These are phyloP conservation scores for Conomelus anceps DNA, from an alignment of 2,888 invertebrate species.

Conservation along the genomic window DNA sequence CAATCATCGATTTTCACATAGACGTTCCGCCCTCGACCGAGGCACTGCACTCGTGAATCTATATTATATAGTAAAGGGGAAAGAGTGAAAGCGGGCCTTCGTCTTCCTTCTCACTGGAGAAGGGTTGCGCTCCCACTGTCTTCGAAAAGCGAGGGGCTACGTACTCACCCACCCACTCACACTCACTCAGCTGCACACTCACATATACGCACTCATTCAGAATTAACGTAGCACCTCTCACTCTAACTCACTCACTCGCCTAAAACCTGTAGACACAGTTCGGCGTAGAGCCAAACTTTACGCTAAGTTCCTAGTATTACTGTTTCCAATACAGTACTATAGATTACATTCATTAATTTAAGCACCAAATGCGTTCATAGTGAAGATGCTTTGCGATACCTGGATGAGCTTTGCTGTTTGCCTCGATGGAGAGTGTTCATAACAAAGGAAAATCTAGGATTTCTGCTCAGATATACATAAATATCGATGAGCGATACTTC, in stretches of 20 bases:
- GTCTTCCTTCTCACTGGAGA: neutral
- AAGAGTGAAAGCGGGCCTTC: neutral
- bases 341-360: neutral
- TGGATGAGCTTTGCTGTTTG: too few species aligned
- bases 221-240: neutral
- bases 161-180: neutral
- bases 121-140: too few species aligned
- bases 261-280: neutral
- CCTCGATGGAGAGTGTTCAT: too few species aligned
- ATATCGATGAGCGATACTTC: too few species aligned
- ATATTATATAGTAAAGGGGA: neutral
- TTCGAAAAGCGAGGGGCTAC: too few species aligned
- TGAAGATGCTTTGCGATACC: too few species aligned
- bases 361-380: too few species aligned
- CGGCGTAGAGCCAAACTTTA: neutral
- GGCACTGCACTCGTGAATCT: neutral
- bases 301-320: neutral
- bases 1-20: neutral
- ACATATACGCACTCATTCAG: neutral
- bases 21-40: neutral
- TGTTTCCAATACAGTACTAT: neutral
- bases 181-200: neutral
- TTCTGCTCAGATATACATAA: too few species aligned
- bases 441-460: too few species aligned
- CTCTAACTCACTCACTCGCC: neutral